Percentiles rank a stretch among this genome's conserved stretches.
These are phyloP conservation scores for Ranitomeya variabilis DNA, from an alignment of 2,113 vertebrate species.

Conservation along the genomic window DNA sequence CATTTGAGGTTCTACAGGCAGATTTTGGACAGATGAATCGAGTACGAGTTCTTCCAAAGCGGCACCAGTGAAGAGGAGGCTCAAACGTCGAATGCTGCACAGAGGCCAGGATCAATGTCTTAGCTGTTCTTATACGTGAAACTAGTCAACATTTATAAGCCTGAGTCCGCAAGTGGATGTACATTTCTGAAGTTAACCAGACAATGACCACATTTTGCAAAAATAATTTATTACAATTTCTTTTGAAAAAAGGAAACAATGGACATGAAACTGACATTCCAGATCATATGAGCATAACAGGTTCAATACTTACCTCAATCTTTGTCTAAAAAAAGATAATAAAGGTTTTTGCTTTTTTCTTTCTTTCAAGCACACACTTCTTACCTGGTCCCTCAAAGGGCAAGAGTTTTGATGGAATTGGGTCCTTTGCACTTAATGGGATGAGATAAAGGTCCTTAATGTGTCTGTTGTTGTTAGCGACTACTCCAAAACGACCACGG, in stretches of 20 bases:
- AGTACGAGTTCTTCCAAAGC: not conserved
- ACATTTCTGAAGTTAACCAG: constrained; percentile 66
- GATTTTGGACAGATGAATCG: not conserved
- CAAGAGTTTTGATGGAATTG: constrained; percentile 88
- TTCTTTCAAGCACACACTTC: constrained; percentile 41
- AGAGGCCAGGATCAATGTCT: not conserved
- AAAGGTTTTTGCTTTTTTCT: constrained; percentile 1
- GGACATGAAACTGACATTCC: not conserved
- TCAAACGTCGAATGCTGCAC: not conserved
- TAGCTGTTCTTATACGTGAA: not conserved
- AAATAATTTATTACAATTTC: constrained; percentile 69
- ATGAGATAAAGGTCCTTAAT: constrained; percentile 98
- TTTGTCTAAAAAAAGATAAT: not conserved
- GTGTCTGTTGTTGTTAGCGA: constrained; percentile 88
- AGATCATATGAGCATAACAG: not conserved
- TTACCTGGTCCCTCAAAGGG: constrained; percentile 98
- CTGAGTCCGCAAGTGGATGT: not conserved
- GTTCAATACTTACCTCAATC: constrained; percentile 40
- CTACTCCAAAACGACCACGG: constrained; percentile 93
- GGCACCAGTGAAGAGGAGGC: too few relatives aligned
- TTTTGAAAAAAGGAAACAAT: constrained; percentile 40
- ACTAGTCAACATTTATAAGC: not conserved
- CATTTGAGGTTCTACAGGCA: not conserved
- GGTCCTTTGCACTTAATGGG: constrained; percentile 88
- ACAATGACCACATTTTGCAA: constrained; percentile 70